Percentiles rank a stretch among this genome's conserved stretches.
Conservation (phyloP, 2,888 invertebrate species). For the Smittia sp. region DNA sequence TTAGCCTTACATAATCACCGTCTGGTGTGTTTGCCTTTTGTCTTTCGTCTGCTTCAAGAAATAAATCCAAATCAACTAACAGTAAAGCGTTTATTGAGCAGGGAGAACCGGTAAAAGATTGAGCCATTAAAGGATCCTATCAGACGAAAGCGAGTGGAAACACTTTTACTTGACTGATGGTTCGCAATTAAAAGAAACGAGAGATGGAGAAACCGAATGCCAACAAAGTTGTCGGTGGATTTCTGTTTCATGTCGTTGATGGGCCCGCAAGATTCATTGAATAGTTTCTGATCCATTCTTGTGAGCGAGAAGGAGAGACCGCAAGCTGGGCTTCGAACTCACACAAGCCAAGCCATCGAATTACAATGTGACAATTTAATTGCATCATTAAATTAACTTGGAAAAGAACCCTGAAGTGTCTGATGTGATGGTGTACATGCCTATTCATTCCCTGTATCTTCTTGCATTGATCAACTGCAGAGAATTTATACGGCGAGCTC, state of each 20-base stretch:
- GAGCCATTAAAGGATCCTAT: constrained; percentile 20
- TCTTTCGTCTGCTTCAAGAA: background rate
- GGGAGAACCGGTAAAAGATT: constrained; percentile 1
- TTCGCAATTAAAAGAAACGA: background rate
- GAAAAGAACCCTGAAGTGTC: constrained; percentile 38
- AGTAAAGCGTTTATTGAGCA: background rate
- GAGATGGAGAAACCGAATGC: too few species aligned
- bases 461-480: constrained; percentile 4
- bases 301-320: background rate
- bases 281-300: background rate
- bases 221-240: too few species aligned
- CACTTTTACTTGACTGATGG: background rate
- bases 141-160: background rate
- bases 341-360: background rate
- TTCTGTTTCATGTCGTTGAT: background rate
- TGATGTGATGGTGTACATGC: constrained; percentile 34
- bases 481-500: background rate
- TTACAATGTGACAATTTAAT: constrained; percentile 41
- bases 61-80: constrained; percentile 26
- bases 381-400: constrained; percentile 41
- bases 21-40: constrained; percentile 8
- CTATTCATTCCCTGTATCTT: constrained; percentile 11
- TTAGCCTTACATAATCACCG: constrained; percentile 27
- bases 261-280: background rate
- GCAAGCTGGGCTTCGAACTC: background rate